These are phyloP conservation scores for Drosophila sulfurigaster DNA, from an alignment of 1,140 invertebrate genomes.

Conservation along the genomic window DNA sequence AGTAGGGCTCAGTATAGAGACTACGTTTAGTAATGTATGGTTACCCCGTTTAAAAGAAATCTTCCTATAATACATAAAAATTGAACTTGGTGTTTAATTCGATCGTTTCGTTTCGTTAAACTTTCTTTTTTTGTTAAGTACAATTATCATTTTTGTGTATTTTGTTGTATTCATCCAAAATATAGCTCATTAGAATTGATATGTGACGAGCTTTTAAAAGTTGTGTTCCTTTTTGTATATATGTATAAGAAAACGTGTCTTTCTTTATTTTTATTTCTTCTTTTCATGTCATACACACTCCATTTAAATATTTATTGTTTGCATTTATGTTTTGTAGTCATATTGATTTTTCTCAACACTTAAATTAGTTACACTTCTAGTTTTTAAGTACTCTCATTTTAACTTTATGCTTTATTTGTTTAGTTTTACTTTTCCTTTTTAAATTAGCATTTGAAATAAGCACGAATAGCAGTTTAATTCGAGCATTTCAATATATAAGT, in stretches of 20 bases:
- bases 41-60: constrained; percentile 45
- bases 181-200: constrained; percentile 78
- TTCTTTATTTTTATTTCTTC: constrained; percentile 17
- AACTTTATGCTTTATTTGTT: constrained; percentile 38
- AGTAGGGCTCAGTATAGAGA: constrained; percentile 23
- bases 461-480: constrained; percentile 59
- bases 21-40: constrained; percentile 1
- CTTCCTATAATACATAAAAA: constrained; percentile 54
- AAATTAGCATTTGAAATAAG: constrained; percentile 63
- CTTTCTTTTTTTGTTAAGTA: constrained; percentile 30
- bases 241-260: constrained; percentile 57
- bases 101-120: constrained; percentile 51
- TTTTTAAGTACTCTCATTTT: constrained; percentile 20
- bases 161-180: constrained; percentile 41
- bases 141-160: constrained; percentile 14
- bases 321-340: constrained; percentile 42
- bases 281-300: constrained; percentile 48
- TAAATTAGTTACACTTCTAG: constrained; percentile 51
- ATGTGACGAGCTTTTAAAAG: constrained; percentile 76
- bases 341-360: constrained; percentile 66
- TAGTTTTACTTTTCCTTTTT: constrained; percentile 40
- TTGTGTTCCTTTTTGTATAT: constrained; percentile 48
- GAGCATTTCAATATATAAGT: constrained; percentile 46
- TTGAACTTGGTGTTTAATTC: constrained; percentile 77
- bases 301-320: constrained; percentile 29